Evolutionary conservation across 2,888 invertebrate genomes (phyloP).

Genomic region (Agrochola macilenta): DNA sequence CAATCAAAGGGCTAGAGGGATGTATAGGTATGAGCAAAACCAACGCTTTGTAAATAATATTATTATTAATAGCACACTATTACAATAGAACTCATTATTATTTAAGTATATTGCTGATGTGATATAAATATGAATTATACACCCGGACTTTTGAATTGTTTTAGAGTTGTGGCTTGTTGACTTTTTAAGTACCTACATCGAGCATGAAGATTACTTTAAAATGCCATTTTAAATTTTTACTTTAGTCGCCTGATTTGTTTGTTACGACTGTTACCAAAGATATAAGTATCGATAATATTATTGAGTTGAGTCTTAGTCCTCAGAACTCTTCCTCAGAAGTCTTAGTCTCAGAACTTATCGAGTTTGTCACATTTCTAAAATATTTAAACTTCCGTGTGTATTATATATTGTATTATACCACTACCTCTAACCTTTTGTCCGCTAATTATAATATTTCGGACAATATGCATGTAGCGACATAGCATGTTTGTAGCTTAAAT

Average conservation of each 20-base stretch:
- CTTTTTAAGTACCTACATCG: neutral
- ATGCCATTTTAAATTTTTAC: neutral
- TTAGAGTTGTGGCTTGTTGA: slow-evolving; percentile 15
- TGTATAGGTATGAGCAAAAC: slow-evolving; percentile 83
- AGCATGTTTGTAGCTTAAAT: slow-evolving; percentile 57
- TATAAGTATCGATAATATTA: slow-evolving; percentile 16
- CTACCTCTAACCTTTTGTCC: slow-evolving; percentile 87
- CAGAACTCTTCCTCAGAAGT: no score
- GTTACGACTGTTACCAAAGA: neutral
- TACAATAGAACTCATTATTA: slow-evolving; percentile 50
- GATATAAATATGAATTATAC: slow-evolving; percentile 39
- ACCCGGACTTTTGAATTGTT: slow-evolving; percentile 37
- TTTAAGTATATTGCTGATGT: slow-evolving; percentile 52
- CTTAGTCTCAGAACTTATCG: no score
- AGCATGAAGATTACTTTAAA: neutral
- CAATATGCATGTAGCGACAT: slow-evolving; percentile 55
- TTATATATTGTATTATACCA: no score
- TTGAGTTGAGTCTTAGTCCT: no score
- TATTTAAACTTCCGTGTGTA: slow-evolving; percentile 57
- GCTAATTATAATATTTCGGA: slow-evolving; percentile 62
- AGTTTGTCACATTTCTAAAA: slow-evolving; percentile 28
- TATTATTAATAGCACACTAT: slow-evolving; percentile 49
- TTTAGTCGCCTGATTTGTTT: neutral
- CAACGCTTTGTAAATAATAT: slow-evolving; percentile 59
- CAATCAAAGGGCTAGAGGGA: slow-evolving; percentile 88